phyloP scores from a whole-genome alignment of 2,113 vertebrate species.

The Caloenas nicobarica region DNA sequence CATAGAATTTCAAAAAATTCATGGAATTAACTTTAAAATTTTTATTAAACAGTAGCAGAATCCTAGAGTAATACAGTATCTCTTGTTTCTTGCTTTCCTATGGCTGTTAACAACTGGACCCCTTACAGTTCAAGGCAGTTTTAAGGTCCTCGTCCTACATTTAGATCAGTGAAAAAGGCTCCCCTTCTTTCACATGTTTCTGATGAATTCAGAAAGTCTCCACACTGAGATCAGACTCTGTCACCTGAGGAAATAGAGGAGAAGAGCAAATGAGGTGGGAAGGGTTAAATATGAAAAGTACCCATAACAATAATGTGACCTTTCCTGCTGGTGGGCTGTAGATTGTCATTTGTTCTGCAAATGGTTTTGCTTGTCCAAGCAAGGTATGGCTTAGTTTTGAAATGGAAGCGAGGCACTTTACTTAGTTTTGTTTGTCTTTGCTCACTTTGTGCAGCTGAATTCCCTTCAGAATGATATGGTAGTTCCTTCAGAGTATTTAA shows the following conservation, averaged over 20 bases:
- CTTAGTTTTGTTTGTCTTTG: slow-evolving; percentile 10
- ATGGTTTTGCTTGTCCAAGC: neutral
- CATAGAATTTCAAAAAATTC: neutral
- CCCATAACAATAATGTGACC: neutral
- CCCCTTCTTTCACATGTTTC: neutral
- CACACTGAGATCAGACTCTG: neutral
- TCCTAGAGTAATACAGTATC: neutral
- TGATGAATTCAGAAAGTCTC: neutral
- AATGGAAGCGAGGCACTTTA: neutral
- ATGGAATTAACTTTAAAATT: neutral
- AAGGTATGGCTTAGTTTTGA: neutral
- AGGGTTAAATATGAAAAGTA: neutral
- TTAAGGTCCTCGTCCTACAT: rapidly evolving
- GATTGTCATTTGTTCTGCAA: neutral
- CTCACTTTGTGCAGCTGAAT: neutral
- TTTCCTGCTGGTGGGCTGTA: neutral
- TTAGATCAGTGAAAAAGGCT: neutral
- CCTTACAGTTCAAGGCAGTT: neutral
- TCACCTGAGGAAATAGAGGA: neutral
- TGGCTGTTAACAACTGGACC: neutral
- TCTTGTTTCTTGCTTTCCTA: neutral
- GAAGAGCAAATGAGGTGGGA: neutral
- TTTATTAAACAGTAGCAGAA: neutral
- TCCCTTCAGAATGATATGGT: neutral
- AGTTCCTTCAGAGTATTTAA: neutral